A percentile compares a stretch with the other conserved stretches of the same genome.
These are phyloP conservation scores for Chiloscyllium plagiosum DNA, from an alignment of 2,113 vertebrate genomes.

Conservation along the genomic window DNA sequence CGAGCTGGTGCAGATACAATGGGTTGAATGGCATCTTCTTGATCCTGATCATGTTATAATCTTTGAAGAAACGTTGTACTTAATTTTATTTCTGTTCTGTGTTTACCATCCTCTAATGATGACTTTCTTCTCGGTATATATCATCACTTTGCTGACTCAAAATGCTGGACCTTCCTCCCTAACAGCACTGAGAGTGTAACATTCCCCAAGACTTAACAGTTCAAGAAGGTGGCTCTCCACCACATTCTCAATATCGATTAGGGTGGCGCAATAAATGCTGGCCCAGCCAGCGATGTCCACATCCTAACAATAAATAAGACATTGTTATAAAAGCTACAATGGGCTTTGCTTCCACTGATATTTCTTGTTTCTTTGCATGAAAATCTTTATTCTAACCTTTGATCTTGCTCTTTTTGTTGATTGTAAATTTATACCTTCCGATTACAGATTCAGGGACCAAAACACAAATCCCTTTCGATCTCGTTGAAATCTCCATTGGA, in stretches of 20 bases:
- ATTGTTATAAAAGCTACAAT: neutral
- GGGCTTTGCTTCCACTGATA: neutral
- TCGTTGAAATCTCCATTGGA: neutral
- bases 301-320: too few species aligned
- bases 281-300: too few species aligned
- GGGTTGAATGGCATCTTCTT: neutral
- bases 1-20: too few species aligned
- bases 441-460: neutral
- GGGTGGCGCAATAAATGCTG: too few species aligned
- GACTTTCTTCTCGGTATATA: neutral
- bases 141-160: neutral
- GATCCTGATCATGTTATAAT: too few species aligned
- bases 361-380: neutral
- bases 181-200: too few species aligned
- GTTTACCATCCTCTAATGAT: too few species aligned
- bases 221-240: too few species aligned
- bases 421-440: neutral
- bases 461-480: neutral
- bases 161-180: too few species aligned
- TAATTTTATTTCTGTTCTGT: neutral
- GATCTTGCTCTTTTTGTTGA: neutral
- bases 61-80: too few species aligned
- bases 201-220: too few species aligned
- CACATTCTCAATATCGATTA: too few species aligned
- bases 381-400: neutral